Evolutionary conservation across 1,140 invertebrate species (phyloP).

Genomic region (Semibalanus balanoides): DNA sequence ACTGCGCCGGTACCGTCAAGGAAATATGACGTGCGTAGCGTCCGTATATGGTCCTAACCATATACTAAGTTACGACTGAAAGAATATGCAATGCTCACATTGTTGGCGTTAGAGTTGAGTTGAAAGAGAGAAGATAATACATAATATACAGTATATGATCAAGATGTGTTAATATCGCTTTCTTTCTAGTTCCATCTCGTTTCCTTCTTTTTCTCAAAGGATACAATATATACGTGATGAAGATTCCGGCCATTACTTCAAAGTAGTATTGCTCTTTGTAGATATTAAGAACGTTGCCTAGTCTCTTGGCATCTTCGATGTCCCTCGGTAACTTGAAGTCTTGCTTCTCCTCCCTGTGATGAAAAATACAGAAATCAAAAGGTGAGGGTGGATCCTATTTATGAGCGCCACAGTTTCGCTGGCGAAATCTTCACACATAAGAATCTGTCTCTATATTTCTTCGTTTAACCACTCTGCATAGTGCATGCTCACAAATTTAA

Average conservation of each 20-base stretch:
- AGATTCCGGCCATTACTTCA: slow-evolving; percentile 77
- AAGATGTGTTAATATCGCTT: no score
- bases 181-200: no score
- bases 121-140: no score
- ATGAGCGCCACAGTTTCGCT: no score
- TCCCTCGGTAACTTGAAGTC: slow-evolving; percentile 82
- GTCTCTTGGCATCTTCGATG: slow-evolving; percentile 89
- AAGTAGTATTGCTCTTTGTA: slow-evolving; percentile 92
- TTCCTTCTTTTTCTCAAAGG: slow-evolving; percentile 56
- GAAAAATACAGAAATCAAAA: slow-evolving; percentile 19
- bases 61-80: no score
- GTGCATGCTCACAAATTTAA: no score
- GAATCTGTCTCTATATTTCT: no score
- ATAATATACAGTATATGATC: no score
- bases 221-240: slow-evolving; percentile 96
- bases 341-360: slow-evolving; percentile 68
- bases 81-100: no score
- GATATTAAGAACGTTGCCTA: slow-evolving; percentile 74
- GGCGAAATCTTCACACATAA: no score
- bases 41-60: neutral
- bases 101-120: no score
- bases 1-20: neutral
- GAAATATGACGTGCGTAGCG: neutral
- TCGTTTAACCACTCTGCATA: no score
- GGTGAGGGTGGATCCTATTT: slow-evolving; percentile 2